phyloP scores from a whole-genome alignment of 1,140 invertebrate species.

The Atta colombica region DNA sequence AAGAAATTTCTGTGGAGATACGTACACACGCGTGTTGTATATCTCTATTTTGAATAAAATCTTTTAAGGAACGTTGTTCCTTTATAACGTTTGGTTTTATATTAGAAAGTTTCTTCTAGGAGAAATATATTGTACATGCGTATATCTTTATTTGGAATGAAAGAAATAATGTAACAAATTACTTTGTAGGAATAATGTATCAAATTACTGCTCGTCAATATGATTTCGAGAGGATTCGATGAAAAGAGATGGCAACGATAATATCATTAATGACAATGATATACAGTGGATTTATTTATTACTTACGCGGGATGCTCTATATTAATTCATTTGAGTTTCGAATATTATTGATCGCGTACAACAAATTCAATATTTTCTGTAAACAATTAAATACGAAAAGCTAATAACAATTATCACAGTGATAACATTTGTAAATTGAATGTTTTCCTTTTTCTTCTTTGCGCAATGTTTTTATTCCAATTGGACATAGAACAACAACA shows the following conservation, averaged over 20 bases:
- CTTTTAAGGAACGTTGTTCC: not conserved
- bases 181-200: not conserved
- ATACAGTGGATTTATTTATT: conserved; percentile 35
- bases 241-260: not conserved
- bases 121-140: not conserved
- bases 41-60: too few species aligned
- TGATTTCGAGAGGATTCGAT: not conserved
- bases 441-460: conserved; percentile 6
- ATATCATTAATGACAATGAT: conserved; percentile 15
- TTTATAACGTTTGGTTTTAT: conserved; percentile 17
- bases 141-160: too few species aligned
- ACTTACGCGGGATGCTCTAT: not conserved
- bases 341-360: conserved; percentile 7
- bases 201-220: not conserved
- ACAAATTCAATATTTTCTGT: not conserved
- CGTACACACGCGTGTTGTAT: too few species aligned
- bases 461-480: not conserved
- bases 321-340: conserved; percentile 23
- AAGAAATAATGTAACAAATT: too few species aligned
- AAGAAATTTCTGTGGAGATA: not conserved
- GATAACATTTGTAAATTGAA: conserved; percentile 23
- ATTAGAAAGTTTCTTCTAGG: too few species aligned
- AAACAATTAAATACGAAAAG: conserved; percentile 39
- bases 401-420: conserved; percentile 32
- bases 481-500: not conserved